Conservation (phyloP, 2,888 invertebrate genomes). For the Anticlea derivata region DNA sequence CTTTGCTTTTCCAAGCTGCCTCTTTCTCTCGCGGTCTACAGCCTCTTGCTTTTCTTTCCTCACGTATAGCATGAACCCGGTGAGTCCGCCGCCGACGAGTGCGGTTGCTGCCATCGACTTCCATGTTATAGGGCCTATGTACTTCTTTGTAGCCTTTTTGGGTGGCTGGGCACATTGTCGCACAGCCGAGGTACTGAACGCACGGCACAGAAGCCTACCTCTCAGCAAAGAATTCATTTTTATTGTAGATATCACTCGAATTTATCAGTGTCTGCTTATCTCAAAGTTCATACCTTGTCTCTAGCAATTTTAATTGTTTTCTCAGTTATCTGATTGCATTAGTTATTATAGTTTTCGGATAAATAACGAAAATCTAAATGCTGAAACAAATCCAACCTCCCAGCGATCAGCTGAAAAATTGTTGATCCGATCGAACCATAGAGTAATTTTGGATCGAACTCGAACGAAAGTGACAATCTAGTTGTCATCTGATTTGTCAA, state of each 20-base stretch:
- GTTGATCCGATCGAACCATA: no score
- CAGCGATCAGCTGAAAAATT: background rate
- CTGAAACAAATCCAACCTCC: background rate
- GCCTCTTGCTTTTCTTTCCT: slow-evolving; percentile 91
- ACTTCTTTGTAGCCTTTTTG: slow-evolving; percentile 51
- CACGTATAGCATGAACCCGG: slow-evolving; percentile 90
- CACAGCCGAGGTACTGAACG: slow-evolving; percentile 59
- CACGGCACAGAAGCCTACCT: slow-evolving; percentile 49
- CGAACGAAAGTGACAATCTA: no score
- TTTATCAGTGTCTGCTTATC: slow-evolving; percentile 33
- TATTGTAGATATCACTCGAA: slow-evolving; percentile 6
- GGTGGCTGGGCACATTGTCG: slow-evolving; percentile 64
- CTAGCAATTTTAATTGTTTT: background rate
- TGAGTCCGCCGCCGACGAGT: slow-evolving; percentile 86
- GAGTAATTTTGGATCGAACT: no score
- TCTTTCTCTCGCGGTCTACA: slow-evolving; percentile 88
- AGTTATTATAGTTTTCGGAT: no score
- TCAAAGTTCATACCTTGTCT: slow-evolving; percentile 16
- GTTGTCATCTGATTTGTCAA: no score
- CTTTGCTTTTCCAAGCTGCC: slow-evolving; percentile 93
- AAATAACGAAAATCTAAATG: background rate
- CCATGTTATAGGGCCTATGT: slow-evolving; percentile 91
- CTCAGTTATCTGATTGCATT: no score
- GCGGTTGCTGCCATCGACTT: slow-evolving; percentile 88
- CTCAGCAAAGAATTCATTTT: slow-evolving; percentile 67